Evolutionary conservation across 1,140 invertebrate genomes (phyloP).

Genomic region (Triops longicaudatus): DNA sequence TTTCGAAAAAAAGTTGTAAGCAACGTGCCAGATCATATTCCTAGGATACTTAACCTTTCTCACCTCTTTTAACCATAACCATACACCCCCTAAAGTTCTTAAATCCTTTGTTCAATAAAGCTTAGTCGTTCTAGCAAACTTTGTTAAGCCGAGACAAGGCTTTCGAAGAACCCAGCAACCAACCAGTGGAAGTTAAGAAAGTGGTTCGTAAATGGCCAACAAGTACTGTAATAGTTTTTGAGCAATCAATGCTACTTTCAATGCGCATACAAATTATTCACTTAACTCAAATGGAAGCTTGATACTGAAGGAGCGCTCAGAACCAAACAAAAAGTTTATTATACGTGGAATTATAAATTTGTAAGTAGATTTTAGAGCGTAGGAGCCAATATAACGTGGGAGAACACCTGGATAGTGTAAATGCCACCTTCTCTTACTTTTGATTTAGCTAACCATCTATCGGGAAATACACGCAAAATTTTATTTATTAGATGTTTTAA

Average conservation of each 20-base stretch:
- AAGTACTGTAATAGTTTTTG: neutral
- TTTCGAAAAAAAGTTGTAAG: neutral
- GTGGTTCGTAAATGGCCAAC: neutral
- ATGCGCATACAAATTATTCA: neutral
- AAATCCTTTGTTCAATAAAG: neutral
- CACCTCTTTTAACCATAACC: neutral
- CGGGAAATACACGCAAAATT: too few relatives aligned
- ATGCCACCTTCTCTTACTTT: too few relatives aligned
- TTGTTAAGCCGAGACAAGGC: neutral
- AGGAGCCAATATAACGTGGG: too few relatives aligned
- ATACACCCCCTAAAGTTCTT: neutral
- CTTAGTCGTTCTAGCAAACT: neutral
- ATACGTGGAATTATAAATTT: too few relatives aligned
- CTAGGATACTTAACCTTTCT: neutral
- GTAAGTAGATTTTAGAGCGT: too few relatives aligned
- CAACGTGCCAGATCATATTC: slow-evolving; percentile 15
- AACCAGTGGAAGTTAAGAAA: neutral
- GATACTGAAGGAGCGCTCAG: neutral
- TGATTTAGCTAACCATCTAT: too few relatives aligned
- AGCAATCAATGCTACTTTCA: neutral
- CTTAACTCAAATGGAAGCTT: neutral
- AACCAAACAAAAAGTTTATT: too few relatives aligned
- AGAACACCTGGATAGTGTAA: too few relatives aligned
- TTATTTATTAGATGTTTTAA: too few relatives aligned
- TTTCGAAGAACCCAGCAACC: neutral